Base-by-base conservation (phyloP, 2,113 vertebrate species). In the Chamaetylas fuelleborni region DNA sequence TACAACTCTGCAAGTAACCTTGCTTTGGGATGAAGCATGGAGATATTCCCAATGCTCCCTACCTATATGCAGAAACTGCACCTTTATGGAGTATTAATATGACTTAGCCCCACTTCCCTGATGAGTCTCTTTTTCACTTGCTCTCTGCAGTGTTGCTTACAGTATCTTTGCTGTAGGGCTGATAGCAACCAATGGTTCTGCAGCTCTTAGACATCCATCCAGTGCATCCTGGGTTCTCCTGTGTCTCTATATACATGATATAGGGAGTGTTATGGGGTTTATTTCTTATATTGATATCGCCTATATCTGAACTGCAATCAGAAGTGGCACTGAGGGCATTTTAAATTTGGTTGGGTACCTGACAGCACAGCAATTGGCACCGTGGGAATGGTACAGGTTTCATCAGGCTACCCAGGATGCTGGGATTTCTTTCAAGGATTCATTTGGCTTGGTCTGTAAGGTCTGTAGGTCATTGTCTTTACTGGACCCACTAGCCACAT, bases 341-440 rank as follows among this genome's bases (percentile, higher is more conserved):
- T 86, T 48, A 56, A 77, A 31, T 60, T 5, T 12, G 3, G 4
- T 1, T 77, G 33, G 23, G 43, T 42, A 28, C 20, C 24, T 64
- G 40, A 47, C 25, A 36, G 40, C n/a, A 6, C 19, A 12, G 25
- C 0, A 9, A 3, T 17, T 0, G 0, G 24, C 12, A 20, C 36
- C 8, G 5, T 0, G 3, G 17, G 19, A 56, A 19, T 0, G 2
- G 17, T 36, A n/a, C 5, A 57, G 60, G 38, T 69, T n/a, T 22
- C 5, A 13, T 8, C 38, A 60, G 28, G 16, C 34, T 26, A 58
- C 54, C 9, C 22, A 47, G 42, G 19, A 19, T 60, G 20, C 18
- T 40, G 47, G 19, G 20, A 6, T 36, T 53, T 50, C 40, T 62
- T 82, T 62, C 58, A 53, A 19, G 13, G 42, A 34, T 54, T 83